Evolutionary conservation across 35 echinoderm and acorn worm species (phyloP).

Genomic region (Heliocidaris erythrogramma): DNA sequence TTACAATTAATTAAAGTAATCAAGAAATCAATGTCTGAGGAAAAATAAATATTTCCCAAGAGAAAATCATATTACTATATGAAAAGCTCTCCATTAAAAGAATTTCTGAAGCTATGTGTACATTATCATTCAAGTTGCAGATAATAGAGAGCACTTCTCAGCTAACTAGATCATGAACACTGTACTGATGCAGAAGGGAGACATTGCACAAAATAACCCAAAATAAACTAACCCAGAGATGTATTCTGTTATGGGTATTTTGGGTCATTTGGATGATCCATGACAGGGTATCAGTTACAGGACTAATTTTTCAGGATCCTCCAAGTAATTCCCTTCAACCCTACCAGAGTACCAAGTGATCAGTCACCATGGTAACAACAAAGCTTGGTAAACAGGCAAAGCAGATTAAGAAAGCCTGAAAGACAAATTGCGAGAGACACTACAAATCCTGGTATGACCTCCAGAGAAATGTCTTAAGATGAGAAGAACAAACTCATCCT

Average conservation of each 20-base stretch:
- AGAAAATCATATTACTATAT: not conserved
- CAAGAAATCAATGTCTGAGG: no score
- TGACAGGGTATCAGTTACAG: not conserved
- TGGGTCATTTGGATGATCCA: not conserved
- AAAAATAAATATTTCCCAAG: not conserved
- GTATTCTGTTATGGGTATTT: not conserved
- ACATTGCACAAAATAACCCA: not conserved
- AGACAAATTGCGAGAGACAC: not conserved
- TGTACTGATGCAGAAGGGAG: not conserved
- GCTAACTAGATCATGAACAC: not conserved
- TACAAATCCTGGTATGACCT: not conserved
- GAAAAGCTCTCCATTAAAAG: not conserved
- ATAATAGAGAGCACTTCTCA: no score
- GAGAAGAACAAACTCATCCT: not conserved
- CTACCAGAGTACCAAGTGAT: slow-evolving; percentile 8
- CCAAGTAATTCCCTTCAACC: not conserved
- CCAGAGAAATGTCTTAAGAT: not conserved
- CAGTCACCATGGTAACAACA: not conserved
- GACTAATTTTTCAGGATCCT: not conserved
- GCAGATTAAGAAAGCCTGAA: not conserved
- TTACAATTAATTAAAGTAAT: no score
- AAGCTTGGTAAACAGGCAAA: not conserved
- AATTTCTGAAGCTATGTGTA: not conserved
- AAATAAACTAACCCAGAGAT: not conserved
- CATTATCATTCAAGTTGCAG: not conserved